Evolutionary conservation across 2,888 invertebrate species (phyloP), one percentile per base, ranked within the genome.

Genomic region (Catonia carolina): DNA sequence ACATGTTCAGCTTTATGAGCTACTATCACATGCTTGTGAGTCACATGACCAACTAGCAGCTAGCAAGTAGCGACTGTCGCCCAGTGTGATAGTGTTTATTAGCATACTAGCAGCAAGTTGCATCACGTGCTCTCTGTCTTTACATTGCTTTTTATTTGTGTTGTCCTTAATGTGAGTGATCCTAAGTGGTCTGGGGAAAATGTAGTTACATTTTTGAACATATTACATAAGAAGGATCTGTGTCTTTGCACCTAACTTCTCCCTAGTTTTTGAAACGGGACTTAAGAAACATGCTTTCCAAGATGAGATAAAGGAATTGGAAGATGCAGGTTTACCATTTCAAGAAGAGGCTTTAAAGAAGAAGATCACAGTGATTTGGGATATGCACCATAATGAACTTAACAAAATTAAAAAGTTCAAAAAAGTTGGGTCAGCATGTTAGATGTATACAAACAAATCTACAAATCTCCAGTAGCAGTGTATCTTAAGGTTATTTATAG

Each of bases 31-130:
- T 45, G 33, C 45, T 45, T 31, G 53, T 53, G 53, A 41, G 42
- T 53, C 53, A 53, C 18, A 45, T 53, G 53, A 53, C 39, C 53
- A 42, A 53, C 53, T 53, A 53, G 53, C 53, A 53, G 45, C 53
- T 45, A 45, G 17, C 33, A 45, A 23, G 45, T 27, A 53, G 53
- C 53, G n/a, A 27, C 41, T 53, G 53, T 53, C 45, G 53, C 53
- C 53, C 18, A 53, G 53, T 53, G 31, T 53, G 53, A 53, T 33
- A 53, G 15, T 12, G 7, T 23, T 53, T n/a, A 45, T 2, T 53
- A 53, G 45, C 53, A 23, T 10, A 53, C 42, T 53, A 53, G 53
- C 45, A 45, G 45, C n/a, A n/a, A n/a, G n/a, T n/a, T n/a, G n/a
- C n/a, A n/a, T n/a, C n/a, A n/a, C n/a, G n/a, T n/a, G n/a, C n/a